These are phyloP conservation scores for Anthrax anthrax DNA, from an alignment of 2,888 invertebrate species.

Conservation along the genomic window DNA sequence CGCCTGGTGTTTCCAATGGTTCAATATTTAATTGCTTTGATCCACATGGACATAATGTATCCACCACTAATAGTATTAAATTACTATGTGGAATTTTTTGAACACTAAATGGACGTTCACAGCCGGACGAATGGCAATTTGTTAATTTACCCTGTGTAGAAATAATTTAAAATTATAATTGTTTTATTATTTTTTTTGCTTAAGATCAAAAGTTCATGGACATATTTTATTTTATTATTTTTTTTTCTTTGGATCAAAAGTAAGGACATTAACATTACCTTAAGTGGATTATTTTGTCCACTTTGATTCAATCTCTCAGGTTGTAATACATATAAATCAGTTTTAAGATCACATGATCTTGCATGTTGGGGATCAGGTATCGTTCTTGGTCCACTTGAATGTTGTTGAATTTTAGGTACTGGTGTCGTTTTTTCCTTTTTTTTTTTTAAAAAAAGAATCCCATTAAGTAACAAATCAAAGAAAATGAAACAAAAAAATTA, in stretches of 20 bases:
- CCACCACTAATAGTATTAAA: slow-evolving; percentile 74
- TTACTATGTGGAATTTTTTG: slow-evolving; percentile 85
- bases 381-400: slow-evolving; percentile 28
- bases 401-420: slow-evolving; percentile 27
- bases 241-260: neutral
- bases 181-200: neutral
- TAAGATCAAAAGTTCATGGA: neutral
- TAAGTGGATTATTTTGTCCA: slow-evolving; percentile 66
- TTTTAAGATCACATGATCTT: slow-evolving; percentile 73
- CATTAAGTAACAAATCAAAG: neutral
- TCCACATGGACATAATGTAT: slow-evolving; percentile 77
- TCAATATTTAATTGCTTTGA: slow-evolving; percentile 73
- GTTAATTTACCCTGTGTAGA: slow-evolving; percentile 55
- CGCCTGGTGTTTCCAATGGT: slow-evolving; percentile 52
- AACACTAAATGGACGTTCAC: slow-evolving; percentile 83
- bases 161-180: neutral
- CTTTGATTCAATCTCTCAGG: slow-evolving; percentile 64
- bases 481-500: neutral
- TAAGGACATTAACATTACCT: slow-evolving; percentile 28
- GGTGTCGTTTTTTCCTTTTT: slow-evolving; percentile 31
- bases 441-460: slow-evolving; percentile 8
- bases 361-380: slow-evolving; percentile 45
- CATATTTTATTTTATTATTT: neutral
- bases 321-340: slow-evolving; percentile 73
- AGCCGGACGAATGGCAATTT: slow-evolving; percentile 75